Conservation (phyloP, 2,797 vertebrate species). For the Pampus argenteus region DNA sequence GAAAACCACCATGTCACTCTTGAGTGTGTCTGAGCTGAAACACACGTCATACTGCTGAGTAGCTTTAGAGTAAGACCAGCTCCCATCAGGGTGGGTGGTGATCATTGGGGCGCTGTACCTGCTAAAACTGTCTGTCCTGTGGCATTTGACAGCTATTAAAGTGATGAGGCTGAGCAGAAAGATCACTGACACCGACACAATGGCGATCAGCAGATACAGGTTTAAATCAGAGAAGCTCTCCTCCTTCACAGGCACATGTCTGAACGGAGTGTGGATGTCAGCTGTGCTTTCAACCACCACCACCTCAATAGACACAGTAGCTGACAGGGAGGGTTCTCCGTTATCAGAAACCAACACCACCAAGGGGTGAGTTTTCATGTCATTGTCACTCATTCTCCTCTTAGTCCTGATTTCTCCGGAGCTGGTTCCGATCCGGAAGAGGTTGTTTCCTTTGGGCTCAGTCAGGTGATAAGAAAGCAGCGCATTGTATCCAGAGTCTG, state of each 20-base stretch:
- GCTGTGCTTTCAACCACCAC: conserved; percentile 68
- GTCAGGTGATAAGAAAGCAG: conserved; percentile 70
- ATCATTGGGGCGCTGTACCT: conserved; percentile 61
- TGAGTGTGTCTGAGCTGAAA: conserved; percentile 74
- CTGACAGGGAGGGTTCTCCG: conserved; percentile 74
- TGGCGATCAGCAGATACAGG: conserved; percentile 70
- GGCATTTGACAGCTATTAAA: conserved; percentile 69
- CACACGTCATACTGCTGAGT: conserved; percentile 78
- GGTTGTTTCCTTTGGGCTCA: conserved; percentile 66
- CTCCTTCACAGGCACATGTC: conserved; percentile 62
- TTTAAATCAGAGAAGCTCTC: conserved; percentile 70
- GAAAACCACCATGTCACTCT: conserved; percentile 76
- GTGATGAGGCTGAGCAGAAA: conserved; percentile 70
- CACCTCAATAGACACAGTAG: conserved; percentile 73
- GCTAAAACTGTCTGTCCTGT: conserved; percentile 65
- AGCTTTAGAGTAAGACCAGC: conserved; percentile 77
- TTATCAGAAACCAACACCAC: conserved; percentile 75
- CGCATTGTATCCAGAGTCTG: conserved; percentile 74
- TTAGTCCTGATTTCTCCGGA: conserved; percentile 64
- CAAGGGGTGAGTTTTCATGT: conserved; percentile 68
- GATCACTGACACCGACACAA: conserved; percentile 65
- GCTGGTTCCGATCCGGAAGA: conserved; percentile 72
- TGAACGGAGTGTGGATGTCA: conserved; percentile 64
- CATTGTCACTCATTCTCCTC: conserved; percentile 68
- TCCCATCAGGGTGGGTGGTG: conserved; percentile 75